Evolutionary conservation across 2,888 invertebrate species (phyloP).

Genomic region (Hypselothyrea guttata): DNA sequence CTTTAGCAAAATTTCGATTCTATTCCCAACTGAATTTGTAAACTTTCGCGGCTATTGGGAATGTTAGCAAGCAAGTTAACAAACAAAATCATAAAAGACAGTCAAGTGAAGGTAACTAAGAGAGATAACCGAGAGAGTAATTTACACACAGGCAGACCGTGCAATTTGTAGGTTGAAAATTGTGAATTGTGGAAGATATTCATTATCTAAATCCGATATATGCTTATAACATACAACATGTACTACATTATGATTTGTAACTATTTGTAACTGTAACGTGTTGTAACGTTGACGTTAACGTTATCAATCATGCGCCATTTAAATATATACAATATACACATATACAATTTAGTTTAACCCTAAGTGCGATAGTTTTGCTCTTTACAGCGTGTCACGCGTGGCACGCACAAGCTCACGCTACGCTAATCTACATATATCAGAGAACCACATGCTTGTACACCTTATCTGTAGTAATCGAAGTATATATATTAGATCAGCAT

Average conservation of each 20-base stretch:
- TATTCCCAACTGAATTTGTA: constrained; percentile 36
- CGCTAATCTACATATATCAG: constrained; percentile 10
- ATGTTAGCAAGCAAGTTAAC: constrained; percentile 17
- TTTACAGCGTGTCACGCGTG: constrained; percentile 29
- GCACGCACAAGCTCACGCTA: constrained; percentile 43
- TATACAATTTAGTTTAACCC: constrained; percentile 64
- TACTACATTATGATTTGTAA: constrained; percentile 14
- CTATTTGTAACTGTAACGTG: constrained; percentile 27
- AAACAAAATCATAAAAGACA: constrained; percentile 21
- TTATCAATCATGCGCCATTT: constrained; percentile 73
- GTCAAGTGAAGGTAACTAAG: constrained; percentile 28
- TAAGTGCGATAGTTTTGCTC: constrained; percentile 56
- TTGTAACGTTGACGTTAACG: constrained; percentile 61
- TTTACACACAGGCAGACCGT: constrained; percentile 62
- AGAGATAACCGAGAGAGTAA: constrained; percentile 9
- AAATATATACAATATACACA: constrained; percentile 60
- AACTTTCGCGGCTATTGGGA: constrained; percentile 23
- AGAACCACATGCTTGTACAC: constrained; percentile 19
- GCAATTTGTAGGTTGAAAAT: constrained; percentile 70
- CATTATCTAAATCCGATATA: constrained; percentile 41
- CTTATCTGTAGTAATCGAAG: constrained; percentile 23
- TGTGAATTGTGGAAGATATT: constrained; percentile 41
- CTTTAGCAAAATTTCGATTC: constrained; percentile 65
- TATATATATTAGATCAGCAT: too few relatives aligned
- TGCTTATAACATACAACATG: constrained; percentile 36